phyloP scores from a whole-genome alignment of 2,888 invertebrate species.

The Pristionchus maxplancki region DNA sequence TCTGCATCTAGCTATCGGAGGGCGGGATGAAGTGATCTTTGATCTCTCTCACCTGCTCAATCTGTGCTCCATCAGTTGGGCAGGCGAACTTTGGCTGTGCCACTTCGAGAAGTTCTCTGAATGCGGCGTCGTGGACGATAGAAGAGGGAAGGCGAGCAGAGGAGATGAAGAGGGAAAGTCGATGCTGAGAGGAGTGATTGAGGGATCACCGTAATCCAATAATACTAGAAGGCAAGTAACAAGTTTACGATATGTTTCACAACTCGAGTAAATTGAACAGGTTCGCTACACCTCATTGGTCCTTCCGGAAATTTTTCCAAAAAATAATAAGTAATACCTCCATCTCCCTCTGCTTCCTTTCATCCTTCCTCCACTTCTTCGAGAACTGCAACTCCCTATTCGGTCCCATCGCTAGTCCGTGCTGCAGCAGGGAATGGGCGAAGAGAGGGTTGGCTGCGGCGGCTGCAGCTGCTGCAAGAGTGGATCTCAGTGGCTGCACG shows the following conservation, averaged over 20 bases:
- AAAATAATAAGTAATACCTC: conserved; percentile 51
- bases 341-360: conserved; percentile 68
- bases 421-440: conserved; percentile 36
- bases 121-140: conserved; percentile 61
- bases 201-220: not conserved
- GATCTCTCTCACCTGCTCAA: conserved; percentile 57
- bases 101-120: conserved; percentile 69
- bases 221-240: not conserved
- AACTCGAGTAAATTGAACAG: no score
- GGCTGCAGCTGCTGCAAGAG: not conserved
- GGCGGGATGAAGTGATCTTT: not conserved
- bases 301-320: no score
- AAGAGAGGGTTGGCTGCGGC: conserved; percentile 21
- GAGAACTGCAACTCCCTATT: conserved; percentile 61
- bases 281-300: no score
- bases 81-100: conserved; percentile 72
- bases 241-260: no score
- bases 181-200: conserved; percentile 16
- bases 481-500: not conserved
- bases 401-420: conserved; percentile 57
- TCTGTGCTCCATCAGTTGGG: conserved; percentile 57
- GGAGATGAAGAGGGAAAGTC: conserved; percentile 31
- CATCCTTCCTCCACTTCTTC: conserved; percentile 73
- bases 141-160: conserved; percentile 54
- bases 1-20: not conserved